Conservation (phyloP, 1,140 invertebrate genomes). For the Nymphalis io region DNA sequence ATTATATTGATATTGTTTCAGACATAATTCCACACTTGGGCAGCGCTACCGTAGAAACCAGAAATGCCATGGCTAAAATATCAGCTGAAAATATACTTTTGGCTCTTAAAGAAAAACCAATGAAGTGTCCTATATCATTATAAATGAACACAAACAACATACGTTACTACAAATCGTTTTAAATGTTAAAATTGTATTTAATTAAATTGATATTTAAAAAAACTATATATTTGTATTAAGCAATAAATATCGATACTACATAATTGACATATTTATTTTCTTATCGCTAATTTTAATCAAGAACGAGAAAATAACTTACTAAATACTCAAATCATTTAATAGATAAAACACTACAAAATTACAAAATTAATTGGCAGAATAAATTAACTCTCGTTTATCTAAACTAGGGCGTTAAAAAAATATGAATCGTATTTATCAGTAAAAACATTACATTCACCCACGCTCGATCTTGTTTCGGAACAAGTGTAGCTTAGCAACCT, state of each 20-base stretch:
- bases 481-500: neutral
- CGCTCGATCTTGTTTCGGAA: neutral
- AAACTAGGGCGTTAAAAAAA: neutral
- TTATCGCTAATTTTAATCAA: too few species aligned
- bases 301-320: neutral
- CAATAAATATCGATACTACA: too few species aligned
- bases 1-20: constrained; percentile 66
- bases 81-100: constrained; percentile 91
- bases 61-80: constrained; percentile 88
- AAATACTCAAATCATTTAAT: neutral
- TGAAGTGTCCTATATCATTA: constrained; percentile 76
- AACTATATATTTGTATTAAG: too few species aligned
- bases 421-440: neutral
- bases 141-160: neutral
- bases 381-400: neutral
- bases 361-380: neutral
- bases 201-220: too few species aligned
- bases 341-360: neutral
- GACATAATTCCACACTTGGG: constrained; percentile 93
- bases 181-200: too few species aligned
- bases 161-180: too few species aligned
- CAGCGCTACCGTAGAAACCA: constrained; percentile 89
- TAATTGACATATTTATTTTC: too few species aligned
- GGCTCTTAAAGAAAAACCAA: constrained; percentile 84
- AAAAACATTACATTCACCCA: constrained; percentile 7